Conservation (phyloP, 1,140 invertebrate genomes). For the Globodera rostochiensis region DNA sequence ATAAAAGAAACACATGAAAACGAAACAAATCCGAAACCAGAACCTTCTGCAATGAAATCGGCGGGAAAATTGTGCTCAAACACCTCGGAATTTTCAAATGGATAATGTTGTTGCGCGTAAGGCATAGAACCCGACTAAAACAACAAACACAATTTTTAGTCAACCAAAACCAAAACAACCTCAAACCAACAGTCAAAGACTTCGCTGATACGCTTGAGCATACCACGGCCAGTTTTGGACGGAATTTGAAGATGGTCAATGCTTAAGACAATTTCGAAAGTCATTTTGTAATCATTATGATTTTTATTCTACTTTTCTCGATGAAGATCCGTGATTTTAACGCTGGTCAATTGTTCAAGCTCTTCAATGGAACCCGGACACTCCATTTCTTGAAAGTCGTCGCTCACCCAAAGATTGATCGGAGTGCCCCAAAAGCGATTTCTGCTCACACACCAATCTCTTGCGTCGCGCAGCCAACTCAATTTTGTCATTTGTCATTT, state of each 20-base stretch:
- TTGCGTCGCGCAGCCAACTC: slow-evolving; percentile 86
- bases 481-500: neutral
- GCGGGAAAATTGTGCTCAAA: slow-evolving; percentile 96
- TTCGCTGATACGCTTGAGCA: slow-evolving; percentile 82
- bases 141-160: neutral
- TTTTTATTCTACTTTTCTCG: slow-evolving; percentile 75
- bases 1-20: slow-evolving; percentile 15
- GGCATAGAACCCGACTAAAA: slow-evolving; percentile 90
- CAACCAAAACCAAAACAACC: neutral
- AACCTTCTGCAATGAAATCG: slow-evolving; percentile 91
- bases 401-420: slow-evolving; percentile 94
- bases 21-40: slow-evolving; percentile 11
- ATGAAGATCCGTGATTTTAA: slow-evolving; percentile 85
- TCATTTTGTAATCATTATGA: neutral
- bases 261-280: slow-evolving; percentile 36
- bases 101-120: slow-evolving; percentile 93
- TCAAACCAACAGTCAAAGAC: slow-evolving; percentile 99
- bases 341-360: slow-evolving; percentile 80
- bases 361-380: slow-evolving; percentile 93
- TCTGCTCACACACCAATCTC: slow-evolving; percentile 95
- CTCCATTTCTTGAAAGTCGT: slow-evolving; percentile 87
- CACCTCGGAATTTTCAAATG: slow-evolving; percentile 82
- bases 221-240: slow-evolving; percentile 80
- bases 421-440: slow-evolving; percentile 99
- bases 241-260: slow-evolving; percentile 93